phyloP scores from a whole-genome alignment of 2,888 invertebrate species.

The Encarsia formosa region DNA sequence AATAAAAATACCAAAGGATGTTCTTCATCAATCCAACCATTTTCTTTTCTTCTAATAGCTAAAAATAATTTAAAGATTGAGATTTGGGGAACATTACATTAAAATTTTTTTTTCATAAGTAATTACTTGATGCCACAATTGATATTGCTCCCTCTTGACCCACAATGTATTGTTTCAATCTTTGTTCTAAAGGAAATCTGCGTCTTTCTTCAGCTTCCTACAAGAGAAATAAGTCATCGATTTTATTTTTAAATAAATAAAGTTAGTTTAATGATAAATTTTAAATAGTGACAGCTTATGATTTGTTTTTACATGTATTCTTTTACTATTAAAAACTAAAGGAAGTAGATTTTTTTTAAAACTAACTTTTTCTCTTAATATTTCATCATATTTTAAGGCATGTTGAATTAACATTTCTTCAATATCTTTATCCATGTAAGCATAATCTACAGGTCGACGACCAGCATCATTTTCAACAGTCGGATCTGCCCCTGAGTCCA shows the following conservation, averaged over 20 bases:
- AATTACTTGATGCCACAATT: conserved; percentile 67
- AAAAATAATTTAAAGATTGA: conserved; percentile 32
- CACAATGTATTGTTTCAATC: conserved; percentile 76
- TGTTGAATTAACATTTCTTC: conserved; percentile 61
- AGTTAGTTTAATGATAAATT: not conserved
- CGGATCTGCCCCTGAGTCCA: conserved; percentile 73
- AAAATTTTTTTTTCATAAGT: not conserved
- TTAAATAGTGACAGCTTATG: not conserved
- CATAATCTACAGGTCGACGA: conserved; percentile 71
- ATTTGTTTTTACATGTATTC: too few relatives aligned
- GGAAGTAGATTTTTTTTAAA: not conserved
- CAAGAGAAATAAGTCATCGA: conserved; percentile 8
- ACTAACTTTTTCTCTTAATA: conserved; percentile 42
- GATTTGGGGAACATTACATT: too few relatives aligned
- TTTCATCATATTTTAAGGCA: conserved; percentile 49
- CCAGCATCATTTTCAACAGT: conserved; percentile 73
- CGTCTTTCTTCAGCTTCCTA: conserved; percentile 74
- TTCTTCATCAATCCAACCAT: conserved; percentile 90
- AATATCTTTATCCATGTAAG: conserved; percentile 59
- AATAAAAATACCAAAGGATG: conserved; percentile 89
- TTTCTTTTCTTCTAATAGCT: conserved; percentile 85
- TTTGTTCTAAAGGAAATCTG: conserved; percentile 76
- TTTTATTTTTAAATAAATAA: not conserved
- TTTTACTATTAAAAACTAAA: not conserved
- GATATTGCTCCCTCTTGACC: conserved; percentile 82